These are phyloP conservation scores for Drosophila atripex DNA, from an alignment of 2,888 invertebrate genomes.

Conservation along the genomic window DNA sequence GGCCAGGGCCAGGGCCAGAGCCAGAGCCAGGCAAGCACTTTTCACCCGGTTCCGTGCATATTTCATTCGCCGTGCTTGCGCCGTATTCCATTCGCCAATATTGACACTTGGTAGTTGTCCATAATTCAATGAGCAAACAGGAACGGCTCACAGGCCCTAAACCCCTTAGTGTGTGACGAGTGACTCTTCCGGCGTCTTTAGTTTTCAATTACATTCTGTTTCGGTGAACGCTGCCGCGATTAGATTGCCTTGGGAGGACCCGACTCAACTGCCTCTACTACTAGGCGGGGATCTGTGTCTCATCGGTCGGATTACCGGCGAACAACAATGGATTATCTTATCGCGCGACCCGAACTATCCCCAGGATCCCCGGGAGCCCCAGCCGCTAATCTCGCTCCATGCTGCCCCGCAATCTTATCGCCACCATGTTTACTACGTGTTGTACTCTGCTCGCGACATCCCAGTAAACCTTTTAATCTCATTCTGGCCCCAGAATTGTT, in stretches of 20 bases:
- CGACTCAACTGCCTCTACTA: too few species aligned
- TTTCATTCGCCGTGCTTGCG: background rate
- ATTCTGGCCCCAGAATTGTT: background rate
- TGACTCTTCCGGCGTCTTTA: too few species aligned
- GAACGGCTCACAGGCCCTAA: too few species aligned
- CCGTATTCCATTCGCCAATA: background rate
- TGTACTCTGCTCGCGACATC: background rate
- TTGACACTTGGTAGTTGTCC: background rate
- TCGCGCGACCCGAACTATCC: background rate
- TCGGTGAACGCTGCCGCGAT: too few species aligned
- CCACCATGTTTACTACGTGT: background rate
- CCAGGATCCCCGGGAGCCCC: background rate
- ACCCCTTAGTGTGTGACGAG: too few species aligned
- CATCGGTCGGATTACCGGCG: background rate
- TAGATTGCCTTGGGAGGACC: too few species aligned
- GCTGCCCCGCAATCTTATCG: slow-evolving; percentile 1
- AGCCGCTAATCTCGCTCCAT: background rate
- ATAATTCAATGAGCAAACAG: background rate
- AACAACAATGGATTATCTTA: background rate
- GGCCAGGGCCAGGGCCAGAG: background rate
- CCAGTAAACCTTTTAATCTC: slow-evolving; percentile 10
- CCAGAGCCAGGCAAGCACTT: background rate
- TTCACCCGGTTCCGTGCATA: background rate
- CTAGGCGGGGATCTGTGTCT: background rate
- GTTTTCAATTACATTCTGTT: too few species aligned